phyloP scores from a whole-genome alignment of 1,140 invertebrate genomes.

The Drosophila paulistorum region DNA sequence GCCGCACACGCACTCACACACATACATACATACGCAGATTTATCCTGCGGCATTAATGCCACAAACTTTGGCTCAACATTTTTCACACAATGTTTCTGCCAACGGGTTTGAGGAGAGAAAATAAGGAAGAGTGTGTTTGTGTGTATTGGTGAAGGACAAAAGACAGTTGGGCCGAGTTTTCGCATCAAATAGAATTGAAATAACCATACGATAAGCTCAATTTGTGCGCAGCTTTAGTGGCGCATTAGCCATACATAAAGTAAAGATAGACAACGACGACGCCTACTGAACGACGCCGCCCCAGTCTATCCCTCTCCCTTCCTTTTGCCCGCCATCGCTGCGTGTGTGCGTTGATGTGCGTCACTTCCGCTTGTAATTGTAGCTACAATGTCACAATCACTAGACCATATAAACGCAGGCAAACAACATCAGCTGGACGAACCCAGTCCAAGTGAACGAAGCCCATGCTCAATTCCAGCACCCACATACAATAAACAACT shows the following conservation, averaged over 20 bases:
- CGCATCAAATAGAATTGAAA: conserved; percentile 81
- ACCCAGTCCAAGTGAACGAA: background rate
- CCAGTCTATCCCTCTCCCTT: background rate
- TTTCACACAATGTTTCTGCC: conserved; percentile 69
- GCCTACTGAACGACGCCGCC: conserved; percentile 29
- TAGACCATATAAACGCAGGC: conserved; percentile 76
- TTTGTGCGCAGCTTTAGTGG: conserved; percentile 80
- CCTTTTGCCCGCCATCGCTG: background rate
- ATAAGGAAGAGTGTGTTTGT: background rate
- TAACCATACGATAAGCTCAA: conserved; percentile 81
- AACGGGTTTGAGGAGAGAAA: background rate
- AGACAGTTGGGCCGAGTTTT: conserved; percentile 32
- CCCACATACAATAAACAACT: conserved; percentile 27
- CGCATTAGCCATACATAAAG: conserved; percentile 78
- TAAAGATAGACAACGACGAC: conserved; percentile 74
- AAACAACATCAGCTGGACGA: conserved; percentile 32
- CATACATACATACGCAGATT: conserved; percentile 20
- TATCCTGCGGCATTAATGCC: conserved; percentile 42
- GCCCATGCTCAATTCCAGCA: conserved; percentile 2
- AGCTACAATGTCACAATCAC: conserved; percentile 81
- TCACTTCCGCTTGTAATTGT: conserved; percentile 81
- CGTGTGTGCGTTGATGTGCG: conserved; percentile 72
- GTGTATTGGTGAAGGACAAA: background rate
- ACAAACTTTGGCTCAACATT: conserved; percentile 67
- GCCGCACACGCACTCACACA: conserved; percentile 20